phyloP scores from a whole-genome alignment of 1,140 invertebrate genomes.

The Brachionus plicatilis region DNA sequence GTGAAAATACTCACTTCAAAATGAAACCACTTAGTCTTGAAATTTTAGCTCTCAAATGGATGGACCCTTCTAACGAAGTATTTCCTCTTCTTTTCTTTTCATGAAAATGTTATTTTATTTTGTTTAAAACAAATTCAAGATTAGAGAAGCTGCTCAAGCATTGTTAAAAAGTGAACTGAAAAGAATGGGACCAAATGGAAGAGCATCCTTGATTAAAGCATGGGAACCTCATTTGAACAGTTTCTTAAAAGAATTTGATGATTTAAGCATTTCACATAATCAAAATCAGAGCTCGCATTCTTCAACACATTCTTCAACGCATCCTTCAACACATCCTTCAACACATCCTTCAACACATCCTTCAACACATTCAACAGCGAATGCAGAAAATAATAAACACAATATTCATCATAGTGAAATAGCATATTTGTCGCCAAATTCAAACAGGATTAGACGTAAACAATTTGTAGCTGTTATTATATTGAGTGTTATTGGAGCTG shows the following conservation, averaged over 20 bases:
- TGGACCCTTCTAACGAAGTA: constrained; percentile 93
- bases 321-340: constrained; percentile 40
- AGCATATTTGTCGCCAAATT: constrained; percentile 46
- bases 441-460: constrained; percentile 73
- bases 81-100: not conserved
- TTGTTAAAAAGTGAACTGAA: constrained; percentile 84
- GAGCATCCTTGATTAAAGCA: constrained; percentile 81
- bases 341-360: constrained; percentile 40
- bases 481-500: constrained; percentile 90
- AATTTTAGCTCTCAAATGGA: constrained; percentile 93
- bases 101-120: not conserved
- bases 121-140: constrained; percentile 53
- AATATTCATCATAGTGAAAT: constrained; percentile 45
- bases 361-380: not conserved
- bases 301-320: constrained; percentile 40
- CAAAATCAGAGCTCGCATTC: constrained; percentile 45
- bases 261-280: constrained; percentile 56
- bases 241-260: constrained; percentile 63
- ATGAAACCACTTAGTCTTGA: constrained; percentile 83
- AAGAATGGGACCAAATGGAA: constrained; percentile 79
- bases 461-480: constrained; percentile 94
- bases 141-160: constrained; percentile 89
- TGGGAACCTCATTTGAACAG: constrained; percentile 89
- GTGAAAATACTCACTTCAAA: constrained; percentile 63
- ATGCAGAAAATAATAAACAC: constrained; percentile 41